phyloP scores from a whole-genome alignment of 2,113 vertebrate genomes.

The Corydoras maculifer region DNA sequence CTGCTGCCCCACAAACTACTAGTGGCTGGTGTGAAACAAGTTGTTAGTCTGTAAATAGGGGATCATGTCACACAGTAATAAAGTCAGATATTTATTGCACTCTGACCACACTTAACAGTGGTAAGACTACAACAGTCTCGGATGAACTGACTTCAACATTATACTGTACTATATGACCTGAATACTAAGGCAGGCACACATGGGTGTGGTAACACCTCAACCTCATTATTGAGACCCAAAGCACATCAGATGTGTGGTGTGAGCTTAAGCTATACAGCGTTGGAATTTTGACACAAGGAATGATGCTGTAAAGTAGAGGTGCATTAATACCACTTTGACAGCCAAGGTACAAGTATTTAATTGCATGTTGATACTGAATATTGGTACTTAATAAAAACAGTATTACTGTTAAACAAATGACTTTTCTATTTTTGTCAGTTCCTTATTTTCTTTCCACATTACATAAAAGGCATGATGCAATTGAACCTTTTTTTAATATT shows the following conservation, averaged over 20 bases:
- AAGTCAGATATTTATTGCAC: slow-evolving; percentile 41
- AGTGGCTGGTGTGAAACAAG: slow-evolving; percentile 42
- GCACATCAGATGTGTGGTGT: slow-evolving; percentile 1
- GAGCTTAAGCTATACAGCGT: no score
- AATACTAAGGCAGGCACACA: slow-evolving; percentile 41
- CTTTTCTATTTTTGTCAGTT: no score
- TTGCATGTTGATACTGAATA: no score
- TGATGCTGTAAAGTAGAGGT: no score
- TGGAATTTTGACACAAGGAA: no score
- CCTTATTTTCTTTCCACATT: no score
- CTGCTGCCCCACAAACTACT: slow-evolving; percentile 27
- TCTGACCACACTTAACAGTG: slow-evolving; percentile 53
- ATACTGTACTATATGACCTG: slow-evolving; percentile 7
- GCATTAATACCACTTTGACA: no score
- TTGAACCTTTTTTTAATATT: no score
- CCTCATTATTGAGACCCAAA: slow-evolving; percentile 51
- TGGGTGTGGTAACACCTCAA: slow-evolving; percentile 33
- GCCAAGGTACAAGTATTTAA: no score
- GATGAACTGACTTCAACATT: slow-evolving; percentile 43
- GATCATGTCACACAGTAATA: slow-evolving; percentile 52
- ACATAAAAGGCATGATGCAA: no score
- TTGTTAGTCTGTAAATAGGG: slow-evolving; percentile 50
- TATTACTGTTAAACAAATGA: no score
- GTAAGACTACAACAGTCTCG: slow-evolving; percentile 36
- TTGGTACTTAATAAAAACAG: no score